These are phyloP conservation scores for Acrocyrtus sp. DNA, from an alignment of 2,888 invertebrate genomes.

Conservation along the genomic window DNA sequence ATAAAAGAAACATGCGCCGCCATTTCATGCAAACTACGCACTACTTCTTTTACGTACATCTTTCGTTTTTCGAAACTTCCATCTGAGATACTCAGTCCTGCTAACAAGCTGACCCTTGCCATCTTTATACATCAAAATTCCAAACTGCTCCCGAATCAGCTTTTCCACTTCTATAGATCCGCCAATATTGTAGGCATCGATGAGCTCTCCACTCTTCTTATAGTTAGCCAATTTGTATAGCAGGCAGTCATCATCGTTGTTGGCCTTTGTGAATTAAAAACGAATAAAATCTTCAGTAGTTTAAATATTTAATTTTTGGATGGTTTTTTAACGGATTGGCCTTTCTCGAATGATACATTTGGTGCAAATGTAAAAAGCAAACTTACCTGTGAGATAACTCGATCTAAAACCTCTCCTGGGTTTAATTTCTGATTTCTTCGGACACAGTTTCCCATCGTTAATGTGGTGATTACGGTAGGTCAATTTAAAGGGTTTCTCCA, in stretches of 20 bases:
- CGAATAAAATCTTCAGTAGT: too few species aligned
- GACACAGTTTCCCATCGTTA: slow-evolving; percentile 54
- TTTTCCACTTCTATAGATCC: slow-evolving; percentile 79
- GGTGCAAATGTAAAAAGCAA: not conserved
- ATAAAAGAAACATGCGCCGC: slow-evolving; percentile 10
- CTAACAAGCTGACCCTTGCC: slow-evolving; percentile 87
- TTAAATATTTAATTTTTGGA: too few species aligned
- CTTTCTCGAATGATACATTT: too few species aligned
- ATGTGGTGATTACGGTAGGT: too few species aligned
- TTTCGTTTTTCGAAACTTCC: slow-evolving; percentile 85
- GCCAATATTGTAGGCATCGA: slow-evolving; percentile 86
- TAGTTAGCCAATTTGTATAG: slow-evolving; percentile 88
- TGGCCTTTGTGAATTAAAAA: too few species aligned
- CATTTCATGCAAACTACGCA: too few species aligned
- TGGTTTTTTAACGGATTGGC: too few species aligned
- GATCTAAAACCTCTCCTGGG: slow-evolving; percentile 83
- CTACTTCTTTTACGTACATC: slow-evolving; percentile 58
- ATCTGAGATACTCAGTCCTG: slow-evolving; percentile 86
- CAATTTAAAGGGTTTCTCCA: too few species aligned
- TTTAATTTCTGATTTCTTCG: slow-evolving; percentile 52
- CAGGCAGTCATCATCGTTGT: slow-evolving; percentile 85
- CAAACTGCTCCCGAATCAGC: slow-evolving; percentile 85
- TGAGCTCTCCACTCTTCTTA: slow-evolving; percentile 86
- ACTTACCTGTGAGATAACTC: slow-evolving; percentile 82
- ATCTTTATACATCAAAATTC: slow-evolving; percentile 86